Evolutionary conservation across 2,888 invertebrate species (phyloP), one percentile per base, ranked within the genome.

Genomic region (Erebia ligea): DNA sequence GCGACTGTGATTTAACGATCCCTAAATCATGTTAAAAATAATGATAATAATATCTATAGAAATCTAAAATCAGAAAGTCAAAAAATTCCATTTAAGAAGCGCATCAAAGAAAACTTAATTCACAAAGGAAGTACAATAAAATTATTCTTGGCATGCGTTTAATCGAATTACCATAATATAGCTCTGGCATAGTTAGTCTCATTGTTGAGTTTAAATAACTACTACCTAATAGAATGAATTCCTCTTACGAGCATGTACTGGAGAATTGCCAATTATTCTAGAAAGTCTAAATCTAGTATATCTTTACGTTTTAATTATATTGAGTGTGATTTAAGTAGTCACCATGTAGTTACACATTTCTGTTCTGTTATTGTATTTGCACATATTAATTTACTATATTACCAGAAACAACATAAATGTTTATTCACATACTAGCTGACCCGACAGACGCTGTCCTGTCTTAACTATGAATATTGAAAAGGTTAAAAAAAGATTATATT

Each of bases 261-360:
- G 82, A 81, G 70, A 67, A 71, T 67, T 79, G 85, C 84, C 85
- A 86, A 81, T 78, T 48, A 58, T 62, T 48, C 19, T 42, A 42
- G 11, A n/a, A 17, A 4, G n/a, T 17, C 11, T 42, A 40, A 11
- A 34, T 42, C 40, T 42, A 34, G 11, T n/a, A 15, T n/a, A 34
- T 34, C 34, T 34, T n/a, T 34, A 59, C 40, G 59, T 59, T 59
- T 58, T 40, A 42, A 59, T 17, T 59, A 17, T n/a, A n/a, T 4
- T 40, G 3, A 11, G 13, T 13, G 1, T 57, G 56, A 25, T 34
- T 15, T 34, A 58, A 58, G 34, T 15, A 58, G 34, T 58, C 2
- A 34, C 34, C 15, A 34, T 34, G 57, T 15, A 58, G 34, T 58
- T n/a, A 34, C 34, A 56, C 56, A 56, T 56, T 56, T 56, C 11